Percentiles rank a stretch among this genome's conserved stretches.
Evolutionary conservation across 53 echinoderm and acorn worm species (phyloP).

Genomic region (Pentamera pediparva): DNA sequence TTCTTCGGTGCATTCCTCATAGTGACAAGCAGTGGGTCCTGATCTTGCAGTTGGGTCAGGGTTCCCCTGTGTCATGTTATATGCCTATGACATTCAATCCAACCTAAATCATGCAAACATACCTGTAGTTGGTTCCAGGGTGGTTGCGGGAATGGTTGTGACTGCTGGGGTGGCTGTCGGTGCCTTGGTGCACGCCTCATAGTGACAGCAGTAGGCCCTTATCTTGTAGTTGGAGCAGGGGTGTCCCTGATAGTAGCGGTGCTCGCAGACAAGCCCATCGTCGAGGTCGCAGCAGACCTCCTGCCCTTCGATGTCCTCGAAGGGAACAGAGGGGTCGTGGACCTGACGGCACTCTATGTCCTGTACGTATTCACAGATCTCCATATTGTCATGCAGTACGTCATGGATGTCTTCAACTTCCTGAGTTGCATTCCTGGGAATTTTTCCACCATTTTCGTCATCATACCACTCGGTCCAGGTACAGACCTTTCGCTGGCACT

Average conservation of each 20-base stretch:
- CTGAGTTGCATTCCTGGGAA: conserved; percentile 6
- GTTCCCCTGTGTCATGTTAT: too few relatives aligned
- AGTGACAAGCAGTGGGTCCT: too few relatives aligned
- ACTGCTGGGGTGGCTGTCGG: not conserved
- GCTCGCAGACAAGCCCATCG: conserved; percentile 20
- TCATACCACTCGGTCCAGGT: conserved; percentile 48
- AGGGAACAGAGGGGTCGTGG: not conserved
- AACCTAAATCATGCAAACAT: too few relatives aligned
- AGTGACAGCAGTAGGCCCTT: conserved; percentile 6
- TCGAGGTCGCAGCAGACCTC: conserved; percentile 19
- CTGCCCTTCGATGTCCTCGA: conserved; percentile 11
- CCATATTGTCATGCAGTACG: conserved; percentile 12
- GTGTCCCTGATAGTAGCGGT: conserved; percentile 16
- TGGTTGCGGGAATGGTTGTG: not conserved
- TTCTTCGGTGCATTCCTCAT: too few relatives aligned
- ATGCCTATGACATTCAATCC: too few relatives aligned
- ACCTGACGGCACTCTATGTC: conserved; percentile 16
- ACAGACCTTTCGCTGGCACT: conserved; percentile 22
- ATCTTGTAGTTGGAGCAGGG: conserved; percentile 19
- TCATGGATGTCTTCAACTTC: conserved; percentile 26
- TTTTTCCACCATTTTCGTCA: conserved; percentile 24
- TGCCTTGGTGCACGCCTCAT: not conserved
- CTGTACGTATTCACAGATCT: conserved; percentile 12
- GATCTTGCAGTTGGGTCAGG: too few relatives aligned
- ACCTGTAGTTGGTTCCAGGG: too few relatives aligned